A percentile compares a stretch with the other conserved stretches of the same genome.
Conservation (phyloP, 2,113 vertebrate species). For the Tenebrosternarchus preto region DNA sequence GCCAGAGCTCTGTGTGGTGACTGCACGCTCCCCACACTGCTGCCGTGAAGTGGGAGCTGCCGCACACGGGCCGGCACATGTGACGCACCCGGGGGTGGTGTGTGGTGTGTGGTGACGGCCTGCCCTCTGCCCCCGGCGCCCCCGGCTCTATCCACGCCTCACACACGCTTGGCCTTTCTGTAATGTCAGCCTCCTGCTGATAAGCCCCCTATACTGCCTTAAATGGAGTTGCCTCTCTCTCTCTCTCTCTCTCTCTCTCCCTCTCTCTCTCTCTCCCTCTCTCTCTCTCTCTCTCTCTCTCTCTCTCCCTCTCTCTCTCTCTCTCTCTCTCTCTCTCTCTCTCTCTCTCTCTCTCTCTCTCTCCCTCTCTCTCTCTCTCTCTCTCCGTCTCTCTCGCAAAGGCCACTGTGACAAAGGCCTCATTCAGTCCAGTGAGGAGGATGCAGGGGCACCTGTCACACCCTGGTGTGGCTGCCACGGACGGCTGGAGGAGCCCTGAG, state of each 20-base stretch:
- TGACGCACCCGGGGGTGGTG: too few species aligned
- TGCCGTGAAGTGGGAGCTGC: background rate
- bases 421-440: conserved; percentile 65
- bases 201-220: conserved; percentile 50
- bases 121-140: background rate
- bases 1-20: background rate
- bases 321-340: conserved; percentile 45
- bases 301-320: conserved; percentile 45
- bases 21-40: background rate
- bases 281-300: conserved; percentile 45
- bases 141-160: conserved; percentile 32
- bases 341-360: conserved; percentile 45
- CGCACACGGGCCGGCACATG: too few species aligned
- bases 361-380: conserved; percentile 45
- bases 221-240: conserved; percentile 53
- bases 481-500: too few species aligned
- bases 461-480: too few species aligned
- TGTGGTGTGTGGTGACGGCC: too few species aligned
- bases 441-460: conserved; percentile 68
- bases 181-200: conserved; percentile 55
- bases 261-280: conserved; percentile 45
- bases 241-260: conserved; percentile 43
- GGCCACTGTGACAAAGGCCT: conserved; percentile 69
- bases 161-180: conserved; percentile 39
- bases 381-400: too few species aligned